phyloP scores from a whole-genome alignment of 1,140 invertebrate genomes.

The Zaprionus kolodkinae region DNA sequence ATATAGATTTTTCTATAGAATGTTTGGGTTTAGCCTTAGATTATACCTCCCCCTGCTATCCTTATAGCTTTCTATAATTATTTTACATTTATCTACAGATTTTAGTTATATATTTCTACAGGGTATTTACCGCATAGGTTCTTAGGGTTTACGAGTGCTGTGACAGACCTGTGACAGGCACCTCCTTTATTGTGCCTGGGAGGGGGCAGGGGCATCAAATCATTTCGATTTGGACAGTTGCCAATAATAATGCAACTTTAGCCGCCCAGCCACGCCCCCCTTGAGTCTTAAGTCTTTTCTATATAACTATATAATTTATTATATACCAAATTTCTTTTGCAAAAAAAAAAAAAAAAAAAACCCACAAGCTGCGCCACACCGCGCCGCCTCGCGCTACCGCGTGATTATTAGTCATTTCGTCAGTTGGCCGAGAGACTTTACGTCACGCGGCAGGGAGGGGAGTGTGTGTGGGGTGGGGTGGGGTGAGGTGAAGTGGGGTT shows the following conservation, averaged over 20 bases:
- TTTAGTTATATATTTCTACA: background rate
- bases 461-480: too few species aligned
- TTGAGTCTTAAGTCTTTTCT: background rate
- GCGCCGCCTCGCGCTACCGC: constrained; percentile 4
- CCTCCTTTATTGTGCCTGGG: too few species aligned
- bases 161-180: background rate
- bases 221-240: constrained; percentile 56
- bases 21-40: too few species aligned
- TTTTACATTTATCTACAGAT: background rate
- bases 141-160: background rate
- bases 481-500: too few species aligned
- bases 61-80: background rate
- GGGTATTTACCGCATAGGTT: background rate
- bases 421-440: background rate
- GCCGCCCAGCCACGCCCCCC: background rate
- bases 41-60: too few species aligned
- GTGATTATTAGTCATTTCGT: constrained; percentile 36
- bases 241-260: constrained; percentile 40
- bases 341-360: constrained; percentile 20
- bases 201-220: constrained; percentile 1
- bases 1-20: too few species aligned
- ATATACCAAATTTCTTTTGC: constrained; percentile 41
- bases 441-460: constrained; percentile 10
- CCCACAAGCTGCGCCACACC: background rate
- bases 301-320: constrained; percentile 11